phyloP scores from a whole-genome alignment of 1,140 invertebrate species.

The Drosophila suzukii region DNA sequence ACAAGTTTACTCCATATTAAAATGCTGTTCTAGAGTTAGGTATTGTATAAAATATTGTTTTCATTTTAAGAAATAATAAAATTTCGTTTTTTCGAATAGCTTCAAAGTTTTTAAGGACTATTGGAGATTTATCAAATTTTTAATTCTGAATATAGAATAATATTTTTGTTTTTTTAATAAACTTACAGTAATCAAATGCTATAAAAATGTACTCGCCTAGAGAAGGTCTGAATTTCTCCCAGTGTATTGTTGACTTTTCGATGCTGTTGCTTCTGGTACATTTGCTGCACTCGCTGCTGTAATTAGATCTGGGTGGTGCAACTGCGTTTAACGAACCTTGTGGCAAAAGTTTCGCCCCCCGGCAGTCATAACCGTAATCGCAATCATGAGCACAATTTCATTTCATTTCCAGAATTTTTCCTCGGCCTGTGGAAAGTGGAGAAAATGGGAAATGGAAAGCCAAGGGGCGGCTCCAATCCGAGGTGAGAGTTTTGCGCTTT shows the following conservation, averaged over 20 bases:
- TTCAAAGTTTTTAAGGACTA: no score
- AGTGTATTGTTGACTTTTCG: constrained; percentile 9
- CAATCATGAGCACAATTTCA: constrained; percentile 80
- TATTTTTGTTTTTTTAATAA: no score
- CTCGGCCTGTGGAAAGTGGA: constrained; percentile 14
- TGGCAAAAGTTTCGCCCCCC: constrained; percentile 23
- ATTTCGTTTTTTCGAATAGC: no score
- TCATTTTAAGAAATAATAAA: no score
- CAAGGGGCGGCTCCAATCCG: neutral
- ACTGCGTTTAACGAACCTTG: constrained; percentile 64
- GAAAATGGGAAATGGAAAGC: neutral
- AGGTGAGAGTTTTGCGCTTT: constrained; percentile 48
- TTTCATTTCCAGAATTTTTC: constrained; percentile 65
- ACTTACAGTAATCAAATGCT: no score
- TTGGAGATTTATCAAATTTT: no score
- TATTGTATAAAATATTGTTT: no score
- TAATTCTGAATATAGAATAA: no score
- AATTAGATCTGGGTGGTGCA: constrained; percentile 61
- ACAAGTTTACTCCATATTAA: no score
- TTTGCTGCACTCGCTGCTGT: constrained; percentile 41
- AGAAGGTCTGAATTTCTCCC: neutral
- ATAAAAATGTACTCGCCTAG: no score
- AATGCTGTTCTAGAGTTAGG: no score
- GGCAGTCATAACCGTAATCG: constrained; percentile 74
- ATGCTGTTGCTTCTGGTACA: constrained; percentile 41